Base-by-base conservation (phyloP, 1,140 invertebrate species). In the Acromyrmex heyeri region DNA sequence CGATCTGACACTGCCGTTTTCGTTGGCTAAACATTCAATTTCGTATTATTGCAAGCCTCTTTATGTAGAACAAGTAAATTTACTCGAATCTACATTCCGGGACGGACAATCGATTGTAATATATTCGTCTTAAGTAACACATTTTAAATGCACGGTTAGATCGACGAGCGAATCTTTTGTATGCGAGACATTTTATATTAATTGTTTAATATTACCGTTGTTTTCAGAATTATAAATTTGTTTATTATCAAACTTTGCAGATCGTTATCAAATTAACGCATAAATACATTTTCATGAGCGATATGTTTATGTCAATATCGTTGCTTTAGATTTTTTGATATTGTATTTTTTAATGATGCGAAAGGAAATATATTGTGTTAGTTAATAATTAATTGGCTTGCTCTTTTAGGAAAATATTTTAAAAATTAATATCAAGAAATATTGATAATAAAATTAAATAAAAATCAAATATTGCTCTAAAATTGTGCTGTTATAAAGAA, bases 1-100 rank as follows among this genome's bases (percentile, higher is more conserved):
- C 78, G 57, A 91, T 87, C 38, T 90, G 81, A 91, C 87, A 91
- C 89, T 90, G 86, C 44, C 57, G 24, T 86, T 70, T 85, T 72
- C 86, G 85, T 67, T 87, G 78, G 27, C 64, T 72, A 72, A 62
- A 81, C 86, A 85, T 87, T 75, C 50, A 62, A 77, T 53, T 88
- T 76, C 16, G 50, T 75, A 64, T 16, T 59, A 79, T 59, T 50
- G 14, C 14, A 34, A 57, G 55, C 27, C 77, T 7, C 44, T 38
- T 55, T 7, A n/a, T 18, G 21, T 27, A 64, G 38, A 27, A 61
- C 21, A 3, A 7, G 21, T 38, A 61, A 61, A 76, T 24, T 69
- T 69, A 24, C 21, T 4, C 27, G 30, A 61, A 27, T 59, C 21
- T 38, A 61, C 16, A 8, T 44, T 62, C 1, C 3, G 10, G 38